These are phyloP conservation scores for Acridotheres tristis DNA, from an alignment of 2,797 vertebrate species.

Conservation along the genomic window DNA sequence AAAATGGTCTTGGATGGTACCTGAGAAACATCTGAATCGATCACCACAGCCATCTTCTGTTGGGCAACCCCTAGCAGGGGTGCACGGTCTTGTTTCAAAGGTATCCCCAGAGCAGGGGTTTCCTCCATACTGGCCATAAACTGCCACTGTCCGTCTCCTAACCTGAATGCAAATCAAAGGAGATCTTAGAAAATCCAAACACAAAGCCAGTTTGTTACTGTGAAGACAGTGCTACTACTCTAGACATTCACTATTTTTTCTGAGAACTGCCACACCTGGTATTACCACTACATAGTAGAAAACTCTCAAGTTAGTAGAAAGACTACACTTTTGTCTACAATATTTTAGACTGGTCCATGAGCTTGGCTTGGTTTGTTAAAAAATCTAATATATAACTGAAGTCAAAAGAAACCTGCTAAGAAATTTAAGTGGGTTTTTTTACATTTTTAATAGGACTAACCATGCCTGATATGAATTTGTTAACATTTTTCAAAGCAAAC, in stretches of 20 bases:
- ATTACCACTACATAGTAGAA: background rate
- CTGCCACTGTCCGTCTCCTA: constrained; percentile 76
- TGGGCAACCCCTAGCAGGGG: constrained; percentile 81
- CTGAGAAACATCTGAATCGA: constrained; percentile 89
- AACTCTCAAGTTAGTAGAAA: background rate
- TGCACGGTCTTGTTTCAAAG: constrained; percentile 79
- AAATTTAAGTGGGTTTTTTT: background rate
- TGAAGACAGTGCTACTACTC: background rate
- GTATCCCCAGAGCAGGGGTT: constrained; percentile 79
- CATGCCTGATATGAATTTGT: background rate
- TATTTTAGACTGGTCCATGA: background rate
- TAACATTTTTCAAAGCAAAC: background rate
- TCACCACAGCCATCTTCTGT: constrained; percentile 83
- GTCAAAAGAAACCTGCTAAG: background rate
- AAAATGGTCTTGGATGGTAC: constrained; percentile 66
- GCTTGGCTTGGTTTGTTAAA: background rate
- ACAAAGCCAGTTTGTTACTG: background rate
- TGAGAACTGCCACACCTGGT: background rate
- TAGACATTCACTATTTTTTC: background rate
- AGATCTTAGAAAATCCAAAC: background rate
- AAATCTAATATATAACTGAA: background rate
- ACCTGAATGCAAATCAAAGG: constrained; percentile 75
- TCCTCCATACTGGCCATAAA: constrained; percentile 87
- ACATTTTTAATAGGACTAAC: background rate
- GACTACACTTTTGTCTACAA: background rate